Evolutionary conservation across 2,888 invertebrate genomes (phyloP).

Genomic region (Eumacrocentrus americanus): DNA sequence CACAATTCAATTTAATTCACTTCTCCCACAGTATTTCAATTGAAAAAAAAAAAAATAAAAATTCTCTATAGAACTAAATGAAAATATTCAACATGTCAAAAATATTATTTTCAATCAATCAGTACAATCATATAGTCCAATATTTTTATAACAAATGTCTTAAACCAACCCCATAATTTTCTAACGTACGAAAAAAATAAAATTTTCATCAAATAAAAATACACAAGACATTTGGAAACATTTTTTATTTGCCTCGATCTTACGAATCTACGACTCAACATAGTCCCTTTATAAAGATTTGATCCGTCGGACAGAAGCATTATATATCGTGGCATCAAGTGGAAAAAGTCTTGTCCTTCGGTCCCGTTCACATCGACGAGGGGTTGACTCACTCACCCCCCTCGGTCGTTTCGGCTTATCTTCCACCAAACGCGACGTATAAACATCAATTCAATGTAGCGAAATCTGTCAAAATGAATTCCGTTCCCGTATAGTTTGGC

Average conservation of each 20-base stretch:
- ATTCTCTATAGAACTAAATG: too few species aligned
- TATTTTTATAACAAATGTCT: too few species aligned
- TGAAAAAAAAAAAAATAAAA: too few species aligned
- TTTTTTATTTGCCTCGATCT: neutral
- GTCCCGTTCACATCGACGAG: neutral
- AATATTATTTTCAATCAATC: too few species aligned
- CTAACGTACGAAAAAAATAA: neutral
- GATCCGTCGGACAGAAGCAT: conserved; percentile 49
- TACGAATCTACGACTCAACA: neutral
- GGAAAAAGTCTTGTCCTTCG: conserved; percentile 43
- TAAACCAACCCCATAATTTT: too few species aligned
- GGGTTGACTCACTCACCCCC: conserved; percentile 13
- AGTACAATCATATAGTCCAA: too few species aligned
- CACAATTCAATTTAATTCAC: too few species aligned
- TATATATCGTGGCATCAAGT: conserved; percentile 41
- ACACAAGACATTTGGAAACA: neutral
- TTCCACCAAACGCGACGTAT: conserved; percentile 54
- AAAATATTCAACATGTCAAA: too few species aligned
- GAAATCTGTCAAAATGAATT: conserved; percentile 61
- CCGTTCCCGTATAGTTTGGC: conserved; percentile 40
- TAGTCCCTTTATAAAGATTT: conserved; percentile 44
- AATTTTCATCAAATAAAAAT: too few species aligned
- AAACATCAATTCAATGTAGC: conserved; percentile 57
- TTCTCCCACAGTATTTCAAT: too few species aligned
- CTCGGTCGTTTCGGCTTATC: conserved; percentile 44